Evolutionary conservation across 35 echinoderm and acorn worm species (phyloP).

Genomic region (Heliocidaris tuberculata): DNA sequence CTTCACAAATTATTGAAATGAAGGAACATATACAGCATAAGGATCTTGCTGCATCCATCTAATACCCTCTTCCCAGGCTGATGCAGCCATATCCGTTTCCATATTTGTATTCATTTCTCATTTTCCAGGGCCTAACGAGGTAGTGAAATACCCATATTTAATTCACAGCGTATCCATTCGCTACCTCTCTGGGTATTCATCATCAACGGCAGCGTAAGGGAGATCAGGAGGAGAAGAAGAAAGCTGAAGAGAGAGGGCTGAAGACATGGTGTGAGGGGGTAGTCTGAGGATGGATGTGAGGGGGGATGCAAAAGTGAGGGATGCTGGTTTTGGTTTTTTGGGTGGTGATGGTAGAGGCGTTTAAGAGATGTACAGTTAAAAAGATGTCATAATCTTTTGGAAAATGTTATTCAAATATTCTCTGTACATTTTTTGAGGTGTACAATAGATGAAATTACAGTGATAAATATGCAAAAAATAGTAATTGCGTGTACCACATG

Average conservation of each 20-base stretch:
- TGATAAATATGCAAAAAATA: no score
- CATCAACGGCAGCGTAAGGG: not conserved
- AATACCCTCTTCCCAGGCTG: not conserved
- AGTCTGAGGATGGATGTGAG: not conserved
- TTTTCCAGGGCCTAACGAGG: constrained; percentile 7
- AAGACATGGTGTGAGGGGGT: not conserved
- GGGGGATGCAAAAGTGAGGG: not conserved
- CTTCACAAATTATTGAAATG: no score
- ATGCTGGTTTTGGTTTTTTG: no score
- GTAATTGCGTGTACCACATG: no score
- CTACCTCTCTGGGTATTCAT: not conserved
- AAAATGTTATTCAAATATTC: no score
- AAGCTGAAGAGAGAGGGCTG: not conserved
- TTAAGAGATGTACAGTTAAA: no score
- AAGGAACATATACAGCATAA: not conserved
- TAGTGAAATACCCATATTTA: not conserved
- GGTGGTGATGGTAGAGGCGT: no score
- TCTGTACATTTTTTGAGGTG: no score
- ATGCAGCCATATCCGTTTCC: not conserved
- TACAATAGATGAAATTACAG: no score
- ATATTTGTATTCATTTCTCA: constrained; percentile 19
- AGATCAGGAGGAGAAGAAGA: not conserved
- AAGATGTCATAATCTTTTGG: no score
- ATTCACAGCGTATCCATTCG: not conserved
- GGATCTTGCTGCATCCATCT: not conserved